Percentiles rank a stretch among this genome's conserved stretches.
Conservation (phyloP, 2,888 invertebrate genomes). For the Agonum fuliginosum region DNA sequence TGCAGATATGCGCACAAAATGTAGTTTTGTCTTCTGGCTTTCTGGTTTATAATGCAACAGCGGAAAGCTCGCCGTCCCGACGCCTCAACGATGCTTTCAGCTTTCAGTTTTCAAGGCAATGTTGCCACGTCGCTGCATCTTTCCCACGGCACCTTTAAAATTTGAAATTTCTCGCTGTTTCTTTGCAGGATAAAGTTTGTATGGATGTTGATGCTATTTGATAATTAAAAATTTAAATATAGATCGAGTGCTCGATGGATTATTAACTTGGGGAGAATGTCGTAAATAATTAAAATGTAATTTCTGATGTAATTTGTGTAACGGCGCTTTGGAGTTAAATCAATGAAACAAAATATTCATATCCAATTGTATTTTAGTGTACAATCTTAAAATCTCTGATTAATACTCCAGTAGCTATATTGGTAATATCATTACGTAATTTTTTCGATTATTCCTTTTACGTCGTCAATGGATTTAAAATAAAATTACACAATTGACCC, state of each 20-base stretch:
- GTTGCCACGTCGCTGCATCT: not conserved
- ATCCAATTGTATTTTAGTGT: too few species aligned
- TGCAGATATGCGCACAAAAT: slow-evolving; percentile 1
- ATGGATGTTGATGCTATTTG: not conserved
- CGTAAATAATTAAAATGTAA: too few species aligned
- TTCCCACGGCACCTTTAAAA: slow-evolving; percentile 12
- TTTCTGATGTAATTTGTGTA: too few species aligned
- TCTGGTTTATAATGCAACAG: slow-evolving; percentile 27
- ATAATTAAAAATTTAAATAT: not conserved
- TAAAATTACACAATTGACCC: too few species aligned
- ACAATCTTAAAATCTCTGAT: too few species aligned
- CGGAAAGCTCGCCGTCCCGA: not conserved
- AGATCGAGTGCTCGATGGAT: not conserved
- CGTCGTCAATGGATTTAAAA: too few species aligned
- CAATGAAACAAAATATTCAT: too few species aligned
- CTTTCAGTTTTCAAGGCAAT: not conserved
- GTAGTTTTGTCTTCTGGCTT: not conserved
- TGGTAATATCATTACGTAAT: too few species aligned
- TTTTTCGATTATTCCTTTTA: too few species aligned
- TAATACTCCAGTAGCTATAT: too few species aligned
- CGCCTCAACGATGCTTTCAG: not conserved
- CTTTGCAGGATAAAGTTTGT: not conserved
- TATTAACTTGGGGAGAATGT: not conserved
- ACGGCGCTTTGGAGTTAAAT: too few species aligned
- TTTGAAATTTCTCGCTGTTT: slow-evolving; percentile 2